Evolutionary conservation across 2,888 invertebrate species (phyloP).

Genomic region (Caenorhabditis sp.): DNA sequence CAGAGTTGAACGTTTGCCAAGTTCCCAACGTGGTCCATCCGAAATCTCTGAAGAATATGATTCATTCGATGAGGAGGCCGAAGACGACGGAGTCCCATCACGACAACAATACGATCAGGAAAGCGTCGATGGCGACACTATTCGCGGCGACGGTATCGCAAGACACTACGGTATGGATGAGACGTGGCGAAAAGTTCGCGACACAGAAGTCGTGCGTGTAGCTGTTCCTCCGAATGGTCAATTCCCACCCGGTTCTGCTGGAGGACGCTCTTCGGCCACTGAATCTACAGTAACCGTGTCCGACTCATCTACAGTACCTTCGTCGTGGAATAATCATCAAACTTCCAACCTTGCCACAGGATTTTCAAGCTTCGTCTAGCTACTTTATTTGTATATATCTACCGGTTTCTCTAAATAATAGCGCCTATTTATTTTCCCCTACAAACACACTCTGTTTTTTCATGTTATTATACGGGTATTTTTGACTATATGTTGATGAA

Average conservation of each 20-base stretch:
- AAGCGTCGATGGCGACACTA: not conserved
- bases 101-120: constrained; percentile 20
- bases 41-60: constrained; percentile 29
- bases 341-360: constrained; percentile 25
- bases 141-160: constrained; percentile 48
- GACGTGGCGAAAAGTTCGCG: constrained; percentile 55
- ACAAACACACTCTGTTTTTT: too few relatives aligned
- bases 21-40: not conserved
- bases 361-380: constrained; percentile 40
- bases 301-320: too few relatives aligned
- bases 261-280: constrained; percentile 32
- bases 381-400: too few relatives aligned
- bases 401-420: too few relatives aligned
- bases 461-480: too few relatives aligned
- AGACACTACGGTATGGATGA: constrained; percentile 52
- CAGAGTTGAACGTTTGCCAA: constrained; percentile 11
- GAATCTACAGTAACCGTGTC: constrained; percentile 13
- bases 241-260: constrained; percentile 25
- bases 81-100: not conserved
- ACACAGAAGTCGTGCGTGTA: constrained; percentile 38
- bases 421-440: too few relatives aligned
- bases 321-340: constrained; percentile 7
- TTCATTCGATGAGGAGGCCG: constrained; percentile 48
- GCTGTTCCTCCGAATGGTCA: not conserved
- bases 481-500: too few relatives aligned